Percentiles rank a stretch among this genome's conserved stretches.
phyloP scores from a whole-genome alignment of 2,797 vertebrate species.

The Protosalanx chinensis region DNA sequence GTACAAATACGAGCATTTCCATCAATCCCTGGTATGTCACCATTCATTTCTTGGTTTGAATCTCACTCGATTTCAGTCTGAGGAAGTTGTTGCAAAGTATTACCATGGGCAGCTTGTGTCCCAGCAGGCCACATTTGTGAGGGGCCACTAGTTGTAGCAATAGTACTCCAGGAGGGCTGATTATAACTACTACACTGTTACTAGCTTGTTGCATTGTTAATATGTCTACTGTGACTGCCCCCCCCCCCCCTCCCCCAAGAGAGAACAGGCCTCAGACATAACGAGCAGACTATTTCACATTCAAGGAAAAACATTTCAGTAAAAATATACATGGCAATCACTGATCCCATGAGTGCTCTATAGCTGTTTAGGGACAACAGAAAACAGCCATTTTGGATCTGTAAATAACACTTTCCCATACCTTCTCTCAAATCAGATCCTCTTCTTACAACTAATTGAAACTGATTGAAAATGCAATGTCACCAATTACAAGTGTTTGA shows the following conservation, averaged over 20 bases:
- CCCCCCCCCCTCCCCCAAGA: not conserved
- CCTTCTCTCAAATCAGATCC: not conserved
- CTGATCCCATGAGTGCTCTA: not conserved
- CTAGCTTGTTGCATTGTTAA: not conserved
- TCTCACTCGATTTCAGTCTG: not conserved
- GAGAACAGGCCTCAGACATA: conserved; percentile 9
- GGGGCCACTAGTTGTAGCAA: not conserved
- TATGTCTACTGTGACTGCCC: conserved; percentile 14
- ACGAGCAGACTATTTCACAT: not conserved
- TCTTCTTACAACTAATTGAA: no score
- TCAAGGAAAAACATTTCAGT: no score
- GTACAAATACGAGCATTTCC: not conserved
- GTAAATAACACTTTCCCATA: conserved; percentile 18
- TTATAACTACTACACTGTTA: not conserved
- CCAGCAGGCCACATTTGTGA: not conserved
- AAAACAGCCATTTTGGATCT: not conserved
- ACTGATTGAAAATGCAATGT: no score
- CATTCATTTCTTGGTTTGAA: not conserved
- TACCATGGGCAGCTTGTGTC: no score
- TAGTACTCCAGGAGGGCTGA: conserved; percentile 1
- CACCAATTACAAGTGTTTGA: no score
- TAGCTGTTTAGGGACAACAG: conserved; percentile 6
- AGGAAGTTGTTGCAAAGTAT: no score
- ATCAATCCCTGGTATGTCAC: no score
- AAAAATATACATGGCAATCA: conserved; percentile 1